A percentile compares a stretch with the other conserved stretches of the same genome.
Conservation (phyloP, 1,140 invertebrate genomes). For the Drosophila rufa region DNA sequence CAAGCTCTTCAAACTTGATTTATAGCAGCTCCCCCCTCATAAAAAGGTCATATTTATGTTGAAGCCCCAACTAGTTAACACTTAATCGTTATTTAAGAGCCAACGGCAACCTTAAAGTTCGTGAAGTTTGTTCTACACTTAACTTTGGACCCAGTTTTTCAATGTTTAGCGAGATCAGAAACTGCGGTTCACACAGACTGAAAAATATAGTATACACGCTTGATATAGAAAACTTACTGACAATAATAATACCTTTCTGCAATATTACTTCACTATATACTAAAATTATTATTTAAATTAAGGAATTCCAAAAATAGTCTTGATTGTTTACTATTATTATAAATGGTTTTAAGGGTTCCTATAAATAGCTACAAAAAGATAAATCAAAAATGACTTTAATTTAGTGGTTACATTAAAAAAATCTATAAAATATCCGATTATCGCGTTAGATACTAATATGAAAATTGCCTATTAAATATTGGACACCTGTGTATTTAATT, state of each 20-base stretch:
- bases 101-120: neutral
- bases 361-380: neutral
- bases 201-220: neutral
- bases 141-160: neutral
- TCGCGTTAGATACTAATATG: neutral
- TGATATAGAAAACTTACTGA: neutral
- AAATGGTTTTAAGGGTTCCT: too few species aligned
- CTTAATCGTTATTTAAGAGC: conserved; percentile 10
- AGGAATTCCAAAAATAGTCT: too few species aligned
- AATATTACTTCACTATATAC: too few species aligned
- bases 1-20: conserved; percentile 9
- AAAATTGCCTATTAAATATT: neutral
- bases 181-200: neutral
- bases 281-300: too few species aligned
- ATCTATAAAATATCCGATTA: neutral
- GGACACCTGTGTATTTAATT: neutral
- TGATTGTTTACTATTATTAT: too few species aligned
- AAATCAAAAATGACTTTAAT: too few species aligned
- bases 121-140: neutral
- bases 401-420: neutral
- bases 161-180: neutral
- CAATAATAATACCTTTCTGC: too few species aligned
- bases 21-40: conserved; percentile 1
- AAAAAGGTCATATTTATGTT: conserved; percentile 16
- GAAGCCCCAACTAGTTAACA: neutral